Base-by-base conservation (phyloP, 2,113 vertebrate genomes). In the Pedionomus torquatus region DNA sequence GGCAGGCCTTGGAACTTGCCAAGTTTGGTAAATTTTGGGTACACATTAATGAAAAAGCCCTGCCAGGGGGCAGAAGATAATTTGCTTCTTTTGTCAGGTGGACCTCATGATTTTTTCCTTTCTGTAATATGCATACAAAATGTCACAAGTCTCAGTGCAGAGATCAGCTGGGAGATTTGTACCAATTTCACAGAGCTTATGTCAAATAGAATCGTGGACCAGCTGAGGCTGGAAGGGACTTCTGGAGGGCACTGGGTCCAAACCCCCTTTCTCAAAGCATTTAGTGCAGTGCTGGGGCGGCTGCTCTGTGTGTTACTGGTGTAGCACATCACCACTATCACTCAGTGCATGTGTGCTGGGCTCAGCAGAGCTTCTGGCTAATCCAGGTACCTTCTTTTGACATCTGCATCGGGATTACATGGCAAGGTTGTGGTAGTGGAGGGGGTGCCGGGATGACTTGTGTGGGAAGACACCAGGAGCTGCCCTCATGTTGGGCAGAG, bases 261-360 rank as follows among this genome's bases (percentile, higher is more conserved):
- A 46, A 10, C 0, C 6, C 10, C 8, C 31, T 70, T 64, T 52
- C n/a, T 60, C 55, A 76, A 93, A 80, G 49, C 37, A 83, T 11
- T 13, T 57, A 11, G 39, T 3, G 24, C 55, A 17, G 44, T 5
- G 77, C 43, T 2, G 1, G 39, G 25, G 44, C 0, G 1, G 54
- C 54, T 49, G 28, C 31, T 70, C 10, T n/a, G 15, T 0, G 0
- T 13, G 44, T 10, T 43, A 31, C 49, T 12, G 18, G 55, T 16
- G 15, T 8, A 75, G 66, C 15, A 43, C n/a, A 30, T 2, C 41
- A 9, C 8, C 17, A 12, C 25, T 6, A 7, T 16, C 0, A 0
- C 15, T n/a, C 26, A 1, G 1, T 49, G 8, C 0, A 3, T 9
- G 21, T 2, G 4, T 0, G 0, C 5, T 0, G 0, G 30, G 14